Base-by-base conservation (phyloP, 2,888 invertebrate species). In the Petrolisthes manimaculis region DNA sequence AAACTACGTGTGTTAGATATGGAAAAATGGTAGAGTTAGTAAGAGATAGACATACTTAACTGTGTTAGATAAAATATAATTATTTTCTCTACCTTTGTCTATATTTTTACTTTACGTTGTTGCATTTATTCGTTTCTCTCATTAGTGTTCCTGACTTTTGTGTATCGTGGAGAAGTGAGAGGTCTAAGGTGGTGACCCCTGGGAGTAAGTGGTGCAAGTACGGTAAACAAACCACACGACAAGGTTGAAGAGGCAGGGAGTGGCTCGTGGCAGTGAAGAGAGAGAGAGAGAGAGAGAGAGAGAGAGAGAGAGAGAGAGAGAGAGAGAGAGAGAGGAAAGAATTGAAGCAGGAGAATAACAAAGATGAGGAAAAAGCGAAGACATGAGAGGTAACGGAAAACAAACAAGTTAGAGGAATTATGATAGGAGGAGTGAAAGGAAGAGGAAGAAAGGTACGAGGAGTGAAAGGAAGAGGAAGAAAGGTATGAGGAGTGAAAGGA, bases 301-400 rank as follows among this genome's bases (percentile, higher is more conserved):
- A 81, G 81, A 81, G 56, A 61, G 81, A 81, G 81, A 61, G 56
- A 81, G 81, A 61, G 81, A 81, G 56, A 81, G 81, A 81, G 81
- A 61, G 74, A 54, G 74, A 83, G 83, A 71, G 74, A 54, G 54
- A 71, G 71, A 5, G 21, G n/a, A n/a, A 53, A 14, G 24, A 51
- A 56, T 51, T 18, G 51, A 79, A 54, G n/a, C n/a, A n/a, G 6
- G 53, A 79, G 61, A 61, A 37, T 37, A 37, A 37, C 37, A 2
- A 24, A 54, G 18, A 24, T 53, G 81, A 81, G 69, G 53, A 54
- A 54, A 54, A 83, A 71, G 53, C 54, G 21, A 53, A 71, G 71
- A 5, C 12, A 54, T n/a, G 5, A 14, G 24, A 51, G 51, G 9
- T 18, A 37, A 79, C 18, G n/a, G 56, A n/a, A 4, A 37, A 79